Base-by-base conservation (phyloP, 2,797 vertebrate species). In the Acrossocheilus wenchowensis region DNA sequence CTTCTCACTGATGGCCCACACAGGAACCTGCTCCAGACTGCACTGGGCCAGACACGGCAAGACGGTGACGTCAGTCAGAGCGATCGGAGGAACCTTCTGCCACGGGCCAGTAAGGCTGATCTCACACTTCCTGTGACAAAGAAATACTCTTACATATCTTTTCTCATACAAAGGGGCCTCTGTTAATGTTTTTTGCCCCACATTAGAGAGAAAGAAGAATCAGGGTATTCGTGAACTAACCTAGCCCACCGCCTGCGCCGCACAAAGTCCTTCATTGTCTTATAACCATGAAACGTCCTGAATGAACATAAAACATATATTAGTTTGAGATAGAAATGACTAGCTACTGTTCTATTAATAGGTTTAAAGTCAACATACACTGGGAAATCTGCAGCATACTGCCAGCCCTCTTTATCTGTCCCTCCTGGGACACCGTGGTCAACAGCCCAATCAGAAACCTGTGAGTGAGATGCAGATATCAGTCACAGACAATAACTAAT, bases 221-320 rank as follows among this genome's bases (percentile, higher is more conserved):
- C 39, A 26, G 1, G 4, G 19, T 8, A 6, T 50, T 34, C 19
- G 19, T 68, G 5, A 41, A 10, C 48, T 86, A 93, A 99, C 98
- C 98, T 97, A 45, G 95, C 95, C 98, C 98, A 99, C 91, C 97
- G 93, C 87, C 97, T 95, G 87, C 98, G 96, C 84, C 98, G 93
- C 14, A 99, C 98, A 88, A 99, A 99, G 90, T 99, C 98, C 92
- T 99, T 99, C 92, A 99, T 96, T 86, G 98, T 99, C 95, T 99
- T 99, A 93, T 98, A 96, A 21, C 98, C 97, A 0, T 98, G 97
- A 93, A 98, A 99, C 0, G 96, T 97, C 92, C 98, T 99, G 93
- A 14, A 89, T 86, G 52, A 87, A 52, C 2, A 85, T n/a, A 73
- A 62, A 87, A 43, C 9, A 68, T 12, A 82, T 41, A 26, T 87